Evolutionary conservation across 2,113 vertebrate species (phyloP).

Genomic region (Aegithalos caudatus): DNA sequence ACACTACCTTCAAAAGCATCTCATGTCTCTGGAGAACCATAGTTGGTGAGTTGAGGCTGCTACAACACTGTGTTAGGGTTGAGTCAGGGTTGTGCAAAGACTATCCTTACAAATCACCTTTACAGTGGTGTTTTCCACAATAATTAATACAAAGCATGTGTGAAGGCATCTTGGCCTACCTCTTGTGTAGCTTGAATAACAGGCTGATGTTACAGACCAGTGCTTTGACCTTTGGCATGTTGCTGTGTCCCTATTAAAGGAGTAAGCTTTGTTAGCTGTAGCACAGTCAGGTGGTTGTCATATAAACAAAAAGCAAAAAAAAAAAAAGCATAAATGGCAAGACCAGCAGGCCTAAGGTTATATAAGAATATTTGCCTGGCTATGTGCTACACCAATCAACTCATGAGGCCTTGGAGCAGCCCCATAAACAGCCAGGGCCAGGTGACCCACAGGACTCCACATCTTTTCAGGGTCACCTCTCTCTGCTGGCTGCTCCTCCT

Average conservation of each 20-base stretch:
- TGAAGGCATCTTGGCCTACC: not conserved
- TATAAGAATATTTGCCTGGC: not conserved
- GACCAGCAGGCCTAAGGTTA: not conserved
- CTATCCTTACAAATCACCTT: not conserved
- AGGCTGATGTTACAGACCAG: not conserved
- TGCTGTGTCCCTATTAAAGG: not conserved
- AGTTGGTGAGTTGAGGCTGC: not conserved
- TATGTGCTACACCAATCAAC: not conserved
- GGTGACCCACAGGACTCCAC: accelerated
- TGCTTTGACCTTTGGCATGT: not conserved
- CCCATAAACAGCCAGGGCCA: not conserved
- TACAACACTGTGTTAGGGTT: not conserved
- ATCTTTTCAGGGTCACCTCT: accelerated
- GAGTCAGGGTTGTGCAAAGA: not conserved
- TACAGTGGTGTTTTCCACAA: not conserved
- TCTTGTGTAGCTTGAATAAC: not conserved
- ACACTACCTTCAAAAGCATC: not conserved
- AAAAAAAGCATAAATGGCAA: not conserved
- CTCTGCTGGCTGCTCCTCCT: not conserved
- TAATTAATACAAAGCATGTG: not conserved
- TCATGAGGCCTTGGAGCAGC: not conserved
- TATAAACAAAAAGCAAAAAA: too few relatives aligned
- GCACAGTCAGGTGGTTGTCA: not conserved
- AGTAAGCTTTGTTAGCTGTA: not conserved
- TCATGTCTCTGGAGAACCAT: not conserved